Evolutionary conservation across 1,140 invertebrate genomes (phyloP).

Genomic region (Orussus abietinus): DNA sequence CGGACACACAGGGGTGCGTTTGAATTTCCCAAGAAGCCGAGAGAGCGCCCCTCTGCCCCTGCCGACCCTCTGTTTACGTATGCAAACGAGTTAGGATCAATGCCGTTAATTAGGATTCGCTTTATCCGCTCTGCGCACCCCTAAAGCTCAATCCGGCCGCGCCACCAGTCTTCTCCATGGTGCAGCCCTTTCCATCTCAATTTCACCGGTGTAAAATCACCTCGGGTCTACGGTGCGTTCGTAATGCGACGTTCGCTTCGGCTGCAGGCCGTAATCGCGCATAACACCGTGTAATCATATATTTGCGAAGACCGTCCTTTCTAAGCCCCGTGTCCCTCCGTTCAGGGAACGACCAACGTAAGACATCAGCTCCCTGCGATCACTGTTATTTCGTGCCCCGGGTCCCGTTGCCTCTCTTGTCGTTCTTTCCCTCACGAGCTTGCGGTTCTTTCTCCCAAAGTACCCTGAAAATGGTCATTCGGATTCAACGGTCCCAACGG

Average conservation of each 20-base stretch:
- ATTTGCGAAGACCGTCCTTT: constrained; percentile 24
- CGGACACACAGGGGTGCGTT: constrained; percentile 1
- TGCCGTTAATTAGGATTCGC: constrained; percentile 44
- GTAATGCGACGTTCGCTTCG: constrained; percentile 22
- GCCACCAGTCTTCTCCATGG: constrained; percentile 15
- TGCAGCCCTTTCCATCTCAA: constrained; percentile 27
- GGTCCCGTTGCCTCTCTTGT: too few species aligned
- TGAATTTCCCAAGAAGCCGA: constrained; percentile 27
- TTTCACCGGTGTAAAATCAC: constrained; percentile 29
- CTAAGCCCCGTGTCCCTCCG: too few species aligned
- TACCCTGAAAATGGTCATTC: too few species aligned
- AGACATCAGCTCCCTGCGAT: too few species aligned
- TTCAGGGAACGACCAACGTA: too few species aligned
- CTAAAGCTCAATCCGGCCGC: constrained; percentile 1
- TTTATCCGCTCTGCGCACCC: constrained; percentile 14
- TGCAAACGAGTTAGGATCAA: constrained; percentile 41
- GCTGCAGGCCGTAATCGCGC: constrained; percentile 33
- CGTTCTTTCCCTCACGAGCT: too few species aligned
- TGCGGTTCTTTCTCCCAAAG: too few species aligned
- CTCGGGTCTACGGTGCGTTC: constrained; percentile 31
- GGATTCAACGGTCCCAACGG: too few species aligned
- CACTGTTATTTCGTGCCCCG: too few species aligned
- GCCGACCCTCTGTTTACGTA: constrained; percentile 38
- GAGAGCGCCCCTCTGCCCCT: constrained; percentile 24
- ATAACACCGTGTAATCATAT: constrained; percentile 36